Evolutionary conservation across 2,888 invertebrate genomes (phyloP).

Genomic region (Pemphredon lugubris): DNA sequence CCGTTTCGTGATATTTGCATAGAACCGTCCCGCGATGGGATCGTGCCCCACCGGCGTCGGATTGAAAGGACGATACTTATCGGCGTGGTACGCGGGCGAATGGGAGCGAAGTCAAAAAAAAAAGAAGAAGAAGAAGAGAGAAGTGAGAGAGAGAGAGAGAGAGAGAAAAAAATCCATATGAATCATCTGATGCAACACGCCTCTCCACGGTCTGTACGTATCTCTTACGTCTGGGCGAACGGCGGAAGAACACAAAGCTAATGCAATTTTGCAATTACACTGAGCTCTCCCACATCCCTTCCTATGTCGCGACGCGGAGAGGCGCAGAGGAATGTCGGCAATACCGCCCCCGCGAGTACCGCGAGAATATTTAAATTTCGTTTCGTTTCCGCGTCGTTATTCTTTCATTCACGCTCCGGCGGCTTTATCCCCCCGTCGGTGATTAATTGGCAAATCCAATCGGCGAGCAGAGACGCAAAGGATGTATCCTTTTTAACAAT

Average conservation of each 20-base stretch:
- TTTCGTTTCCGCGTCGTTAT: conserved; percentile 76
- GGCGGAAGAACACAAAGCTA: conserved; percentile 77
- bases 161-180: conserved; percentile 66
- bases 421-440: conserved; percentile 53
- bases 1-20: neutral
- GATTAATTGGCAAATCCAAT: conserved; percentile 77
- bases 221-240: conserved; percentile 74
- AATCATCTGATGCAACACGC: conserved; percentile 64
- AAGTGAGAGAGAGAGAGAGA: too few species aligned
- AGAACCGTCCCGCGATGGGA: conserved; percentile 1
- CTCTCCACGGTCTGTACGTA: conserved; percentile 60
- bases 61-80: conserved; percentile 58
- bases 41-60: conserved; percentile 1
- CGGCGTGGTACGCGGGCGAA: conserved; percentile 10
- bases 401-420: conserved; percentile 69
- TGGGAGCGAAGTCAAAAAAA: conserved; percentile 32
- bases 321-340: conserved; percentile 64
- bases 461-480: conserved; percentile 60
- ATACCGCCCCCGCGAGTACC: conserved; percentile 53
- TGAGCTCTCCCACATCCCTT: conserved; percentile 62
- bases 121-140: too few species aligned
- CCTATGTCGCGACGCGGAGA: conserved; percentile 34
- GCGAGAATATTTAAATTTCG: conserved; percentile 76
- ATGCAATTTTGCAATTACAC: conserved; percentile 78
- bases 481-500: conserved; percentile 43